Base-by-base conservation (phyloP, 2,797 vertebrate species). In the Eulemur albifrons region DNA sequence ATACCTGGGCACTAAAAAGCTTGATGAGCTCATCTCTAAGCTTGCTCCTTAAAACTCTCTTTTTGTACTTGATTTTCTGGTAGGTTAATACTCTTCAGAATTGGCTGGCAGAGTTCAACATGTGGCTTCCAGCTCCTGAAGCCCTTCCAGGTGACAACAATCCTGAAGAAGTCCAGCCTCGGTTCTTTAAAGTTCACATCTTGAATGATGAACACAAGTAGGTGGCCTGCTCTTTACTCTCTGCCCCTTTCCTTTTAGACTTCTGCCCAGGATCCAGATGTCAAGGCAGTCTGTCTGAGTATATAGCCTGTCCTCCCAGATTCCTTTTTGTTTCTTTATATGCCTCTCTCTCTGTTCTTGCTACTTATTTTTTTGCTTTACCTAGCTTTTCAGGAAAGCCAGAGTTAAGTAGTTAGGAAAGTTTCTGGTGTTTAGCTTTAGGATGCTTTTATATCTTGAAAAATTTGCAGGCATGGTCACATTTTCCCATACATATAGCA, bases 121-220 rank as follows among this genome's bases (percentile, higher is more conserved):
- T 99, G 97, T 99, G 99, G 99, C 99, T 99, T 48, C 99, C 99
- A 13, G 96, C 99, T 59, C 99, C 99, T 95, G 99, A 99, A 98
- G 98, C 98, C 75, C 98, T 99, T 95, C 97, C 99, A 88, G 98
- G 99, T 14, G 99, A 99, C 96, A 99, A 98, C n/a, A 99, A 99
- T 97, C 98, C 99, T 32, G 97, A 98, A 88, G 92, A 99, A 50
- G 38, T 99, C 88, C 98, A 98, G 61, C 99, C 99, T 38, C 99
- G 99, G 76, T 85, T 98, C 92, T 99, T 99, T 98, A 99, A 99
- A 98, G 99, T 99, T 98, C 99, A 99, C 97, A 99, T 99, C 97
- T 98, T 99, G 97, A 99, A 99, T 57, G 99, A 99, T 93, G 99
- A 99, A 98, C 99, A 99, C 99, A 99, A 99, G 99, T 99, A 99